Base-by-base conservation (phyloP, 2,113 vertebrate genomes). In the Takifugu flavidus region DNA sequence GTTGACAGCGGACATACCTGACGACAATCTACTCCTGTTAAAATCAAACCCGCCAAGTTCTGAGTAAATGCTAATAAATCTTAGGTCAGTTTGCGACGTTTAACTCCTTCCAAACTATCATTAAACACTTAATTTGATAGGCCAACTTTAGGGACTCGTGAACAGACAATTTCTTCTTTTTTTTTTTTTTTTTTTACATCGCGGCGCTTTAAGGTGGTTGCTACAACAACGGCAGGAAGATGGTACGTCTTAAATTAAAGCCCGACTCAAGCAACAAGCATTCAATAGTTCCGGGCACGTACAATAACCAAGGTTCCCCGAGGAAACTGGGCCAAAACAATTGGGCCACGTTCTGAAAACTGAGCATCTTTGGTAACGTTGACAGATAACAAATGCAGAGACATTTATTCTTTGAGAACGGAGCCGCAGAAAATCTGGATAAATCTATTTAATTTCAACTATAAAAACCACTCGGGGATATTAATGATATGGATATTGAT, bases 1-100 rank as follows among this genome's bases (percentile, higher is more conserved):
- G 42, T 66, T 85, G 15, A 93, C 71, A 25, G 75, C 87, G 5
- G 91, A 82, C 94, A 96, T 96, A 26, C 7, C 66, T 0, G 31
- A 5, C 44, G 31, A 44, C 13, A 25, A 6, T 11, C 25, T 10
- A 2, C 2, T 53, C 12, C 44, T 15, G 45, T 47, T 47, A 2
- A 47, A 13, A 47, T 13, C 2, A 47, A 39, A 39, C 34, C 34
- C 2, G 7, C 34, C 7, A 39, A 39, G 11, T 39, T 39, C 34
- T 39, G 34, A 39, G 34, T 10, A 39, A 11, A 39, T 39, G 6
- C 11, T 39, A 10, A 39, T 39, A 39, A 7, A 39, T 10, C 7
- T 39, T 39, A 11, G 8, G 7, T 39, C 34, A 39, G 7, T 39
- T 39, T 39, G 34, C 8, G 3, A 52, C 12, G 20, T 13, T 39